Evolutionary conservation across 2,797 vertebrate genomes (phyloP), one percentile per base, ranked within the genome.

Genomic region (Fistularia commersonii): DNA sequence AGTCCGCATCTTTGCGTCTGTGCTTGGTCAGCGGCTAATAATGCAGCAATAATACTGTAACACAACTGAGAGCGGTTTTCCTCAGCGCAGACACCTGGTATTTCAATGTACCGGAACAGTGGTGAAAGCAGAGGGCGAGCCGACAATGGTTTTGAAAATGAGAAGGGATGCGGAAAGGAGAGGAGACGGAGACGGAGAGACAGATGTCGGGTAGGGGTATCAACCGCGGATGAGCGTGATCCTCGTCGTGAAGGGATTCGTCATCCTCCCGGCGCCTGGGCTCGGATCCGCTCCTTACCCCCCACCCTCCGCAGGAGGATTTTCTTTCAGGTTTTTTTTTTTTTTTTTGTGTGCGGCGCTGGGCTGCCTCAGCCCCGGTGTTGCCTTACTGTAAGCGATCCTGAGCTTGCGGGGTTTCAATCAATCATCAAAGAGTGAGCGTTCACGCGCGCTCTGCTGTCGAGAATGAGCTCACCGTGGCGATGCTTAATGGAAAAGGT

Each of bases 371-470:
- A 82, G 83, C 82, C 74, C 46, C 53, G 82, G 87, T 85, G 76
- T 89, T 75, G 51, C 70, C 74, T 90, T 88, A 84, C 90, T 68
- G 87, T 79, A 87, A 90, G 81, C 13, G 79, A 88, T 88, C 81
- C 70, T 51, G 72, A 77, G 74, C 68, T 82, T 72, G 79, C 69
- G 51, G 80, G 82, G 85, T 85, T 84, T 82, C 81, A 79, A 86
- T 90, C 87, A 86, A 78, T 87, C 84, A 82, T 84, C 83, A 88
- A 87, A 90, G 81, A 77, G 72, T 50, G 72, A 51, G 58, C 61
- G 72, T 68, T 36, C 73, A 59, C 12, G 54, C 7, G 39, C 74
- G 72, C 64, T 64, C 76, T 6, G 65, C 75, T 62, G 79, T 73
- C 77, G 68, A 77, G 70, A 87, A 83, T 76, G 72, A 82, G 65